Evolutionary conservation across 2,797 vertebrate species (phyloP).

Genomic region (Phoeniculus purpureus): DNA sequence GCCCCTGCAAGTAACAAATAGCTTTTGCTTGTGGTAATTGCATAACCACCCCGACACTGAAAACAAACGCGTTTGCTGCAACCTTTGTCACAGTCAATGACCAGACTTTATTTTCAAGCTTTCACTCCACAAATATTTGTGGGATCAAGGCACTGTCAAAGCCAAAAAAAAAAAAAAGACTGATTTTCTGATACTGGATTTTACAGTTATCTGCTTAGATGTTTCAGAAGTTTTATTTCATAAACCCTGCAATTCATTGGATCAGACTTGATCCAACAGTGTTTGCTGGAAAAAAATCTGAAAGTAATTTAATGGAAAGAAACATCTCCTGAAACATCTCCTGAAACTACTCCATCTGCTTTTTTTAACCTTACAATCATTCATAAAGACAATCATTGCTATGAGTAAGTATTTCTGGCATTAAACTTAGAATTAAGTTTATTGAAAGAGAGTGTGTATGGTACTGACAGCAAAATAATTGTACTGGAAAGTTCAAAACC

Average conservation of each 20-base stretch:
- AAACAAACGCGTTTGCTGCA: not conserved
- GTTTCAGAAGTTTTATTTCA: not conserved
- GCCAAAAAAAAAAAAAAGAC: not conserved
- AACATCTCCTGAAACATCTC: rapidly evolving
- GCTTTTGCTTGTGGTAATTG: not conserved
- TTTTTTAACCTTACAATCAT: not conserved
- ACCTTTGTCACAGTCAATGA: not conserved
- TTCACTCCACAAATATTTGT: not conserved
- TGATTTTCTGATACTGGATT: not conserved
- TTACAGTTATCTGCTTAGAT: not conserved
- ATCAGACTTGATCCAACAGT: not conserved
- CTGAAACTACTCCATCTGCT: not conserved
- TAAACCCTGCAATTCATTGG: not conserved
- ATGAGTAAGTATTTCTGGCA: not conserved
- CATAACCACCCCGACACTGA: not conserved
- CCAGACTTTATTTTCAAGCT: not conserved
- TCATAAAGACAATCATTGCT: not conserved
- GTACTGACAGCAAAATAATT: not conserved
- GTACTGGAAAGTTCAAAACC: not conserved
- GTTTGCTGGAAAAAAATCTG: not conserved
- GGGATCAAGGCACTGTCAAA: not conserved
- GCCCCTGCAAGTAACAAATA: not conserved
- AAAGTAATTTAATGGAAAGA: not conserved
- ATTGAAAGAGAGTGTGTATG: not conserved
- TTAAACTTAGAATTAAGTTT: not conserved